These are phyloP conservation scores for Ceramica pisi DNA, from an alignment of 2,888 invertebrate genomes.

Conservation along the genomic window DNA sequence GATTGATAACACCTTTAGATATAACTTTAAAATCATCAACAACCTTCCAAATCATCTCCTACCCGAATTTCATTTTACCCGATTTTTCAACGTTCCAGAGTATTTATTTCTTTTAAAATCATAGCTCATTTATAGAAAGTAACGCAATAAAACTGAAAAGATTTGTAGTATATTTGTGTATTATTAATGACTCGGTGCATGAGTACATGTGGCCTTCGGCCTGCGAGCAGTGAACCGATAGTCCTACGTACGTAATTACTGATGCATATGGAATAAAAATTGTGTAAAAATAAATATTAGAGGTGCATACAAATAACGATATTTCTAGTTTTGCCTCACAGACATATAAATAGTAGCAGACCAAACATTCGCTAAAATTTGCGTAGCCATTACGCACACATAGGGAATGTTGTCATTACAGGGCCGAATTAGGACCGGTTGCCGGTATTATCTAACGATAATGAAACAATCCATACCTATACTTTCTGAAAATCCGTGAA, in stretches of 20 bases:
- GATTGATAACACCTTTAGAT: neutral
- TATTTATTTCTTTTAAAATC: neutral
- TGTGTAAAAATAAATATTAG: neutral
- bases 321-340: neutral
- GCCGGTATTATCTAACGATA: too few species aligned
- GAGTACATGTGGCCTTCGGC: neutral
- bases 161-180: slow-evolving; percentile 1
- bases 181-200: neutral
- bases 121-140: neutral
- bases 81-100: neutral
- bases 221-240: neutral
- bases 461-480: too few species aligned
- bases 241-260: too few species aligned
- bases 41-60: neutral
- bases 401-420: too few species aligned
- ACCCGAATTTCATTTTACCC: neutral
- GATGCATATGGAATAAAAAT: too few species aligned
- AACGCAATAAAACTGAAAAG: slow-evolving; percentile 14
- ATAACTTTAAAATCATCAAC: neutral
- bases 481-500: too few species aligned
- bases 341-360: too few species aligned
- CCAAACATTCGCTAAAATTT: too few species aligned
- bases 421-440: too few species aligned
- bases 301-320: neutral
- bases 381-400: too few species aligned